Evolutionary conservation across 2,888 invertebrate species (phyloP), one percentile per base, ranked within the genome.

Genomic region (Trachelus stipa): DNA sequence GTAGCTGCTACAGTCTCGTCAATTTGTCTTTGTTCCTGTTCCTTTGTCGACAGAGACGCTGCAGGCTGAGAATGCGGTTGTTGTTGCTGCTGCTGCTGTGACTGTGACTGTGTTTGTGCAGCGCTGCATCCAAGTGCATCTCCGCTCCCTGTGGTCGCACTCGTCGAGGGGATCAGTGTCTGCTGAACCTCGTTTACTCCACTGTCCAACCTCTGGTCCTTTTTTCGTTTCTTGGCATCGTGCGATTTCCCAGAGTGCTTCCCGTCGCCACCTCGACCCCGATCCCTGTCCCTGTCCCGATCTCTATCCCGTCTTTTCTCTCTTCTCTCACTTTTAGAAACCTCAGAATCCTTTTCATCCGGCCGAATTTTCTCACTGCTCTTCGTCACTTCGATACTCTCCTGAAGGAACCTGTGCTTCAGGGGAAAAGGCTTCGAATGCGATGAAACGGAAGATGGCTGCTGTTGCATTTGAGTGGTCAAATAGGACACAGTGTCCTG

Each of bases 1-100:
- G 91, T 92, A 30, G 92, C 92, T 2, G 92, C 92, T 78, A 90
- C 89, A 3, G 92, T 92, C 81, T 92, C 92, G 73, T 91, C 91
- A 77, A 90, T 90, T 77, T 90, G 90, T 33, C 88, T 84, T 73
- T 89, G 90, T 76, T 91, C 91, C 80, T 90, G 90, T 74, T 90
- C 90, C 69, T 90, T 89, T 76, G 86, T 89, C 4, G 87, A 84
- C 12, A 90, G 81, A 15, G 83, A 78, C 23, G 85, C 73, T n/a
- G 80, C 80, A 3, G 83, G 85, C 56, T 56, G 23, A 23, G 56
- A 23, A 56, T 56, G 56, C 23, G 23, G 56, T 9, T 23, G 56
- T 56, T 56, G 40, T 40, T 40, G 40, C 0, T 40, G 40, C 1
- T 40, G 56, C 23, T 40, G 40, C 40, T 40, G 40, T 1, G 23